A percentile compares a stretch with the other conserved stretches of the same genome.
These are phyloP conservation scores for Actinostola sp. DNA, from an alignment of 92 coral and sea anemone species.

Conservation along the genomic window DNA sequence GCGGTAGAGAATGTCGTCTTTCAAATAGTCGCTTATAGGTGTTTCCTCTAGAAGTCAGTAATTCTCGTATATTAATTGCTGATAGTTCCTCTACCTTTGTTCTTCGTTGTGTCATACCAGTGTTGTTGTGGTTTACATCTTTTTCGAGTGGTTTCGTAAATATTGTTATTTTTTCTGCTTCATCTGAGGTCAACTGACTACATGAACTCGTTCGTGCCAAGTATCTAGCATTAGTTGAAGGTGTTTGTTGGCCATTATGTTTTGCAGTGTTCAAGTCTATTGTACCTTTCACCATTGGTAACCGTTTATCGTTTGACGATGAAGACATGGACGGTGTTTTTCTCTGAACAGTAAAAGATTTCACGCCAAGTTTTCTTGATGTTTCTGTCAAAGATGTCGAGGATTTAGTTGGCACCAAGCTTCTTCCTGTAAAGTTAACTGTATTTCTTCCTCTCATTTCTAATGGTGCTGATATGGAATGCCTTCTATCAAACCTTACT, in stretches of 20 bases:
- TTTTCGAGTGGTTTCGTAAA: no score
- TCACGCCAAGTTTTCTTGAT: neutral
- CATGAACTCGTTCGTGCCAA: no score
- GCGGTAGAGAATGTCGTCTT: conserved; percentile 37
- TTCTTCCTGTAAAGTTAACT: conserved; percentile 7
- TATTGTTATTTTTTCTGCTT: no score
- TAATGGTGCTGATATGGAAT: neutral
- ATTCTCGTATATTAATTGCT: no score
- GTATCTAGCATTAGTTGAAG: no score
- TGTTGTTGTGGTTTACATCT: neutral
- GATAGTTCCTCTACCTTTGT: no score
- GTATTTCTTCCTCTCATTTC: neutral
- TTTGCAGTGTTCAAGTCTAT: neutral
- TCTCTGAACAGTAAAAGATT: neutral
- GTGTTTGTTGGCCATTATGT: neutral
- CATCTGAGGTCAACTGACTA: no score
- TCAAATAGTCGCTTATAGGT: neutral
- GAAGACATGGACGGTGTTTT: neutral
- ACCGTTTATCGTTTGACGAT: neutral
- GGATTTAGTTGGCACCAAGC: no score
- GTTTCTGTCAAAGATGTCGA: no score
- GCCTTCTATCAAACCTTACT: neutral
- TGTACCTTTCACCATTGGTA: neutral
- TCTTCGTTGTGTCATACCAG: no score
- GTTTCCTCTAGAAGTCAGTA: no score